Conservation (phyloP, 1,140 invertebrate species). For the Calosoma granatense region DNA sequence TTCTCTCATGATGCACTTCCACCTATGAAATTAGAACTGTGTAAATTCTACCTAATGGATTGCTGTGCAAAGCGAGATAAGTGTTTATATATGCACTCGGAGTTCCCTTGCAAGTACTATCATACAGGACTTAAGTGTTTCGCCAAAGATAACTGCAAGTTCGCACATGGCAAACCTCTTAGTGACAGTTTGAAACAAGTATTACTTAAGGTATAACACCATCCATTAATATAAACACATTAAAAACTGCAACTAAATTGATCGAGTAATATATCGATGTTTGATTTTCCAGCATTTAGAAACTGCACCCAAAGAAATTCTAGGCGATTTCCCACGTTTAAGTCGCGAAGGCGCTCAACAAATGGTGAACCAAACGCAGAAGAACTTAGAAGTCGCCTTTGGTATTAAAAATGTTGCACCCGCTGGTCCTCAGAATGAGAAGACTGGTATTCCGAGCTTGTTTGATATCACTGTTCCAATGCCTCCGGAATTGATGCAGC, state of each 20-base stretch:
- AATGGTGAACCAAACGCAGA: constrained; percentile 60
- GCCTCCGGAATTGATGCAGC: constrained; percentile 28
- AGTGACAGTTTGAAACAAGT: constrained; percentile 59
- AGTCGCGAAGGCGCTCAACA: constrained; percentile 61
- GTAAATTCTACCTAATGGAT: constrained; percentile 94
- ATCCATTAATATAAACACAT: background rate
- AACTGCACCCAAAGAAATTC: constrained; percentile 80
- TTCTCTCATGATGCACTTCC: constrained; percentile 79
- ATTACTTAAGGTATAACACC: constrained; percentile 44
- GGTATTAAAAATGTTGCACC: constrained; percentile 18
- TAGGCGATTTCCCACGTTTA: constrained; percentile 75
- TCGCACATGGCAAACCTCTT: constrained; percentile 79
- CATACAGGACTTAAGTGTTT: constrained; percentile 84
- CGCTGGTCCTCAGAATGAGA: constrained; percentile 21
- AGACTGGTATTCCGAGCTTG: constrained; percentile 40
- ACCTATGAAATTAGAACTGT: constrained; percentile 83
- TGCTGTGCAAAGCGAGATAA: constrained; percentile 92
- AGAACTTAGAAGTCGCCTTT: constrained; percentile 48
- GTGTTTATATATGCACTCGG: constrained; percentile 93
- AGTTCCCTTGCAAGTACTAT: constrained; percentile 96
- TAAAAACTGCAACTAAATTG: background rate
- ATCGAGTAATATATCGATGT: background rate
- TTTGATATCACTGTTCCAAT: constrained; percentile 45
- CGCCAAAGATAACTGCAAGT: constrained; percentile 77
- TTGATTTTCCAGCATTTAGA: constrained; percentile 62